phyloP scores from a whole-genome alignment of 2,797 vertebrate genomes.

The Brachyrhaphis roseni region DNA sequence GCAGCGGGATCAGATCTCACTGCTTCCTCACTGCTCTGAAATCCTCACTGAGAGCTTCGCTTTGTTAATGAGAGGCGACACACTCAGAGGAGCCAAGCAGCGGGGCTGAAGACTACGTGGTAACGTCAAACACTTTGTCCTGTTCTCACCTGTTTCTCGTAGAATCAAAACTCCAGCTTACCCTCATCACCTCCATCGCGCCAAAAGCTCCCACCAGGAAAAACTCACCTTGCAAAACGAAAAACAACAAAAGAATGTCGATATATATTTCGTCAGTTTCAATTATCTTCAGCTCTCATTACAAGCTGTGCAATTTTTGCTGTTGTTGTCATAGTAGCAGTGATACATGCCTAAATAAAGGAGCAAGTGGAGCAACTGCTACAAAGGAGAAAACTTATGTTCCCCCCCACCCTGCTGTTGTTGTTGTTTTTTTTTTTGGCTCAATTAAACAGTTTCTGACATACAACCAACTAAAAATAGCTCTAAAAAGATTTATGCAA shows the following conservation, averaged over 20 bases:
- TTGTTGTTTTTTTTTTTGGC: neutral
- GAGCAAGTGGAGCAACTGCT: neutral
- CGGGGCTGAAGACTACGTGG: slow-evolving; percentile 11
- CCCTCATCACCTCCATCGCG: neutral
- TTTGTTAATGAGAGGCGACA: slow-evolving; percentile 21
- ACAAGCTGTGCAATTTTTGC: neutral
- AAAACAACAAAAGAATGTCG: no score
- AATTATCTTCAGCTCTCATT: no score
- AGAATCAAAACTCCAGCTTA: neutral
- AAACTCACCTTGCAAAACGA: neutral
- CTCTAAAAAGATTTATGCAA: neutral
- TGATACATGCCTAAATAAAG: neutral
- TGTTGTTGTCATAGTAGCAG: neutral
- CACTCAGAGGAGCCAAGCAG: neutral
- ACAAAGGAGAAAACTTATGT: no score
- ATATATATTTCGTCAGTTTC: no score
- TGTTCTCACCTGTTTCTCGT: slow-evolving; percentile 7
- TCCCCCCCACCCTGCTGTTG: no score
- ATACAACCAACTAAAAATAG: no score
- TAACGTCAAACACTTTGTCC: slow-evolving; percentile 38
- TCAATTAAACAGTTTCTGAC: neutral
- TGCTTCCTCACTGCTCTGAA: neutral
- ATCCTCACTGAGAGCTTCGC: neutral
- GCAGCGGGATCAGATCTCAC: slow-evolving; percentile 2
- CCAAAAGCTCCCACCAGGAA: neutral